Base-by-base conservation (phyloP, 2,888 invertebrate species). In the Trachelus tabidus region DNA sequence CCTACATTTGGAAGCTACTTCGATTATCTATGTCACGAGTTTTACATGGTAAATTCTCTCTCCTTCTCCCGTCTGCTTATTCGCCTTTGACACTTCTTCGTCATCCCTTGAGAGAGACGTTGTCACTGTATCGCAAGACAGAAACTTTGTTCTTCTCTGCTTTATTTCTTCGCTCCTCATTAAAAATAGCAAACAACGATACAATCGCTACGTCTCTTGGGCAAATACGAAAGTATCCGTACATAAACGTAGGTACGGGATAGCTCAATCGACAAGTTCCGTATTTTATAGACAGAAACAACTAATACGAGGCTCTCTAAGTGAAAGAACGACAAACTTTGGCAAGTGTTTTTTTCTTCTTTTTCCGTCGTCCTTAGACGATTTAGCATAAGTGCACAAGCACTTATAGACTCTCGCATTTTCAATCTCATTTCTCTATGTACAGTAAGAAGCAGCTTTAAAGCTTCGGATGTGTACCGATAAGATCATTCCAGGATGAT, bases 371-470 rank as follows among this genome's bases (percentile, higher is more conserved):
- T 73, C 73, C 34, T 34, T 40, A 23, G 73, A 75, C 68, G 37
- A 37, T 68, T 69, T 23, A 6, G 56, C 71, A 23, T 34, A 69
- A 79, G 75, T 76, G 76, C 80, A 23, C 23, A 56, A 56, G 56
- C 23, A 56, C 56, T 23, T 56, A 12, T 40, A 6, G 9, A 15
- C 9, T 9, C 9, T 56, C 23, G 56, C 23, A 56, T 23, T 56
- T 23, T 56, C 23, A 56, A 0, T 56, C 23, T 56, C 9, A 23
- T 23, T 23, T 23, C 23, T 23, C 23, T 56, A 23, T 56, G 23
- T 23, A 23, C 56, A 56, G 23, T 23, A 9, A 56, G 56, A 56
- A 56, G 56, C 56, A 56, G 9, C 56, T 15, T 23, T 56, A 56
- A 56, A 56, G 56, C 56, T 23, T 23, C 23, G 15, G 56, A 2